A percentile compares a stretch with the other conserved stretches of the same genome.
Conservation (phyloP, 2,797 vertebrate genomes). For the Enteromius viviparus region DNA sequence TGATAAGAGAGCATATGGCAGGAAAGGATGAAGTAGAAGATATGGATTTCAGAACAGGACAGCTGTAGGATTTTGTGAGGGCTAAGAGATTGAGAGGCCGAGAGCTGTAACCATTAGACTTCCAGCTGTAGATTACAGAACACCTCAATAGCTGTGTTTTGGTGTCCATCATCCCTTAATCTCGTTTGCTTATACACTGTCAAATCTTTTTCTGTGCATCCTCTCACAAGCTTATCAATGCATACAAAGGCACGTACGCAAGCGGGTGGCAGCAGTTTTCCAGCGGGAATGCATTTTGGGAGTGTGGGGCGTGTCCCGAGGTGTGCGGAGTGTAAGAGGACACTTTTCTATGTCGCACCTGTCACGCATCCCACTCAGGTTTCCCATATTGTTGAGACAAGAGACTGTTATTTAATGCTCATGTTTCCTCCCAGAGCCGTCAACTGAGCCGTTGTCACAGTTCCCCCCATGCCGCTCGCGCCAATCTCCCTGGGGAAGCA, state of each 20-base stretch:
- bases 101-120: neutral
- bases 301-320: neutral
- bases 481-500: neutral
- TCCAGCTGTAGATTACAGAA: constrained; percentile 8
- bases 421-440: constrained; percentile 54
- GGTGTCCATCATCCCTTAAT: constrained; percentile 28
- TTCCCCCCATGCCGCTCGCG: constrained; percentile 5
- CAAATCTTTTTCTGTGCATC: too few species aligned
- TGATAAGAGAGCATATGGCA: constrained; percentile 26
- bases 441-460: constrained; percentile 8
- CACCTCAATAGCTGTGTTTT: constrained; percentile 61
- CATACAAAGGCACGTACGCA: neutral
- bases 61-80: constrained; percentile 59
- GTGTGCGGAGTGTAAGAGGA: constrained; percentile 28
- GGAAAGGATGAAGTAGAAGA: neutral
- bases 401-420: constrained; percentile 73
- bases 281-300: neutral
- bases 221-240: neutral
- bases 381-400: constrained; percentile 55
- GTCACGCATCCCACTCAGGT: constrained; percentile 48
- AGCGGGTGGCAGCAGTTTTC: neutral
- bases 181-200: constrained; percentile 6
- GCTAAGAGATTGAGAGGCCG: neutral
- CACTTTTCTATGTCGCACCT: constrained; percentile 49
- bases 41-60: constrained; percentile 57